Evolutionary conservation across 2,113 vertebrate species (phyloP).

Genomic region (Cyprinodon tularosa): DNA sequence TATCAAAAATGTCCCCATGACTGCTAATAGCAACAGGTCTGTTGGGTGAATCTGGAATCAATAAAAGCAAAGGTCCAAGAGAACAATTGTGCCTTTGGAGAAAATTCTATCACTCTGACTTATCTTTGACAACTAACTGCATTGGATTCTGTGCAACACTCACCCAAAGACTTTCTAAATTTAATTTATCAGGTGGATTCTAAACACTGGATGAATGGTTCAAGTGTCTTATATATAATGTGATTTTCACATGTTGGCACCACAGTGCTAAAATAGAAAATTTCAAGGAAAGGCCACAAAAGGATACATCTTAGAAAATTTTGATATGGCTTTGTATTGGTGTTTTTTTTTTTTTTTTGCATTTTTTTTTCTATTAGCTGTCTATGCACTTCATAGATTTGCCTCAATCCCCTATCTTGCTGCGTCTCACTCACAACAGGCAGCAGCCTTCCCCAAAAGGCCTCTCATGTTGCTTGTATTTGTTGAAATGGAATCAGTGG

Average conservation of each 20-base stretch:
- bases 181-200: constrained; percentile 30
- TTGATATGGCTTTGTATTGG: constrained; percentile 39
- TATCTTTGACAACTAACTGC: constrained; percentile 3
- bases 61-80: not conserved
- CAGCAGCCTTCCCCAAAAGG: constrained; percentile 40
- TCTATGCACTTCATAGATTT: constrained; percentile 9
- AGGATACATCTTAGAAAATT: constrained; percentile 24
- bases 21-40: constrained; percentile 8
- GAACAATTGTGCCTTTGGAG: not conserved
- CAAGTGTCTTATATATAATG: constrained; percentile 17
- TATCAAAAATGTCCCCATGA: not conserved
- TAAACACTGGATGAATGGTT: constrained; percentile 17
- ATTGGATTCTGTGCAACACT: constrained; percentile 17
- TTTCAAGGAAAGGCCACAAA: not conserved
- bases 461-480: constrained; percentile 55
- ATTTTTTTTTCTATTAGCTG: constrained; percentile 14
- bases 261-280: constrained; percentile 14
- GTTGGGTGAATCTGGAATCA: constrained; percentile 3
- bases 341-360: constrained; percentile 26
- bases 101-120: constrained; percentile 8
- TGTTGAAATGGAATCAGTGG: constrained; percentile 55
- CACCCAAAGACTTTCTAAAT: constrained; percentile 3
- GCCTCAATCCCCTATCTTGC: constrained; percentile 26
- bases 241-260: constrained; percentile 32
- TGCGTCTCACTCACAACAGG: constrained; percentile 33